Evolutionary conservation across 64 coral and sea anemone species (phyloP), one percentile per base, ranked within the genome.

Genomic region (Montipora cactus): DNA sequence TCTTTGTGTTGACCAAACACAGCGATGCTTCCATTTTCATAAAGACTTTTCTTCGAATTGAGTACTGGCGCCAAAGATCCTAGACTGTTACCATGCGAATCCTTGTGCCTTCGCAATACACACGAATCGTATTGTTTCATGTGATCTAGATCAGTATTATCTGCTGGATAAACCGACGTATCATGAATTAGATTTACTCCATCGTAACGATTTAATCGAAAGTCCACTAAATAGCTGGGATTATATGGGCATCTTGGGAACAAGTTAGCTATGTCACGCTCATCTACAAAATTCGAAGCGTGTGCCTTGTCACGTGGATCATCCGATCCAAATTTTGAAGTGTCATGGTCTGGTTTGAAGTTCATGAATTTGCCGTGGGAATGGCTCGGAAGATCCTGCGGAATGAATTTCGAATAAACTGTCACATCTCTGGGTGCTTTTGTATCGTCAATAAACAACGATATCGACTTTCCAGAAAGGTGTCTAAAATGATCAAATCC

Each of bases 161-260:
- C 98, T 47, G 96, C 75, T 1, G 98, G 98, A 59, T 94, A 99
- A 50, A 96, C 90, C 1, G 98, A 89, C 66, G 78, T 96, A 48
- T 99, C 98, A 47, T 99, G 98, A 28, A 99, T 96, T 8, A 99
- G 37, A 12, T 87, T 71, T 46, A 99, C 98, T 23, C 98, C 98
- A 75, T 99, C 95, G 75, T 94, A 99, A 50, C 98, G 88, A 15
- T 68, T 91, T 18, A 99, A 61, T 2, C 72, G 87, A 70, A 99
- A 99, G 62, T 93, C 91, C 50, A 96, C 98, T 25, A 91, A 16
- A 87, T 99, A 99, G 76, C 98, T 99, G 44, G 98, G 98, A 16
- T 53, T 25, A 22, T 99, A 99, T 0, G 72, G 75, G 79, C 98
- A 99, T 13, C 62, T 79, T 8, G 62, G 89, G 74, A 95, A 96